Evolutionary conservation across 2,113 vertebrate genomes (phyloP).

Genomic region (Hemiscyllium ocellatum): DNA sequence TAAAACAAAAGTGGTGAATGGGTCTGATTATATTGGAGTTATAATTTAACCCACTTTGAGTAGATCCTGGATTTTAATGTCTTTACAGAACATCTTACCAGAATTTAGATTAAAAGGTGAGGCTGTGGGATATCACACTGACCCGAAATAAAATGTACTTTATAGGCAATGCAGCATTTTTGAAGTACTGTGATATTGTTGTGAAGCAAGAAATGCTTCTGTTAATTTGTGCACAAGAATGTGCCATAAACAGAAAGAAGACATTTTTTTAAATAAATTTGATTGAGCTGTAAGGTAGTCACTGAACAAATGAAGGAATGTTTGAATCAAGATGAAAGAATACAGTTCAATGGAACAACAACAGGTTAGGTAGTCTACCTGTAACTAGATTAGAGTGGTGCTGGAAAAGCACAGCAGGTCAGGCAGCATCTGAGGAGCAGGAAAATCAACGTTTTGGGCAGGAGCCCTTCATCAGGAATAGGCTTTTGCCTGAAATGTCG

Average conservation of each 20-base stretch:
- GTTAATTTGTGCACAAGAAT: not conserved
- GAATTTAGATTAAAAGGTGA: not conserved
- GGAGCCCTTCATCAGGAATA: no score
- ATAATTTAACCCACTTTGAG: not conserved
- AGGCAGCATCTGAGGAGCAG: no score
- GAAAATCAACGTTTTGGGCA: no score
- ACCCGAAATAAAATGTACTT: not conserved
- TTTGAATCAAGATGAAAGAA: not conserved
- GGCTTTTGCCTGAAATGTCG: no score
- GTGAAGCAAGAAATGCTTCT: not conserved
- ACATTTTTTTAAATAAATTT: no score
- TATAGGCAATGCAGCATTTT: not conserved
- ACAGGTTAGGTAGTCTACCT: not conserved
- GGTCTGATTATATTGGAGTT: not conserved
- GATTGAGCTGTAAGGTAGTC: not conserved
- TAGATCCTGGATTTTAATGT: not conserved
- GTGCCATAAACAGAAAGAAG: not conserved
- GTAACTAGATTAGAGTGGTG: no score
- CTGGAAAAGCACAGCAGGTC: no score
- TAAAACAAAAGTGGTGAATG: not conserved
- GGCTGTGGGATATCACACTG: not conserved
- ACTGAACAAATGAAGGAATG: not conserved
- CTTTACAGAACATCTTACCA: not conserved
- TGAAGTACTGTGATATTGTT: not conserved
- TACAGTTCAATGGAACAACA: not conserved